Evolutionary conservation across 1,140 invertebrate genomes (phyloP).

Genomic region (Marisa cornuarietis): DNA sequence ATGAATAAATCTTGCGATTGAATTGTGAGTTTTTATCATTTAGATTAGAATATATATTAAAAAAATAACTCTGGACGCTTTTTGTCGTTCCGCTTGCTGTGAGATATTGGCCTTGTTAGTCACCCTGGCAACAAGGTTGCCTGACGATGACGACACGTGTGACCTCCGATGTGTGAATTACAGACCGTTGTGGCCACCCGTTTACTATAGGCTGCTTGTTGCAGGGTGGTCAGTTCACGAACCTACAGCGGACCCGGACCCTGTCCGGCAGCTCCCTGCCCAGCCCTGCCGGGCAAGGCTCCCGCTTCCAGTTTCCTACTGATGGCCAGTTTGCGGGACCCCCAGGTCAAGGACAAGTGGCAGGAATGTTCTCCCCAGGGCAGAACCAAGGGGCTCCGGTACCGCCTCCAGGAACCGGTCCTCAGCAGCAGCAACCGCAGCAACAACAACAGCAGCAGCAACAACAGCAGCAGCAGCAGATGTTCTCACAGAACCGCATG

Average conservation of each 20-base stretch:
- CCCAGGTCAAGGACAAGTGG: conserved; percentile 36
- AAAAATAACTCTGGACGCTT: too few relatives aligned
- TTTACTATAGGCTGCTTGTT: conserved; percentile 10
- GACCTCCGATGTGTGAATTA: too few relatives aligned
- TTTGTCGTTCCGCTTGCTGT: too few relatives aligned
- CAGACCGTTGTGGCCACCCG: too few relatives aligned
- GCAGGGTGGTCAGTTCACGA: conserved; percentile 44
- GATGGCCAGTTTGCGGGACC: conserved; percentile 35
- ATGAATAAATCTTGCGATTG: too few relatives aligned
- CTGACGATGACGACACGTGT: too few relatives aligned
- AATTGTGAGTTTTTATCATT: too few relatives aligned
- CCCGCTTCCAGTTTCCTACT: conserved; percentile 51
- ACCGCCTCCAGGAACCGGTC: conserved; percentile 8
- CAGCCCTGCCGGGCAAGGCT: conserved; percentile 33
- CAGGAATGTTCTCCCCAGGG: conserved; percentile 30
- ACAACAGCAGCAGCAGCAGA: conserved; percentile 50
- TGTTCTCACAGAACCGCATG: conserved; percentile 44
- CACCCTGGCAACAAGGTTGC: too few relatives aligned
- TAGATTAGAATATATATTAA: too few relatives aligned
- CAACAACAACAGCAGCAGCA: conserved; percentile 26
- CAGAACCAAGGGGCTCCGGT: conserved; percentile 29
- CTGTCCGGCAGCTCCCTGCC: conserved; percentile 54
- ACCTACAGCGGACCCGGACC: conserved; percentile 48
- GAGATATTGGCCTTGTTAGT: too few relatives aligned
- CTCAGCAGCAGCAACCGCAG: conserved; percentile 26